phyloP scores from a whole-genome alignment of 1,140 invertebrate genomes.

The Micrasema minimum region DNA sequence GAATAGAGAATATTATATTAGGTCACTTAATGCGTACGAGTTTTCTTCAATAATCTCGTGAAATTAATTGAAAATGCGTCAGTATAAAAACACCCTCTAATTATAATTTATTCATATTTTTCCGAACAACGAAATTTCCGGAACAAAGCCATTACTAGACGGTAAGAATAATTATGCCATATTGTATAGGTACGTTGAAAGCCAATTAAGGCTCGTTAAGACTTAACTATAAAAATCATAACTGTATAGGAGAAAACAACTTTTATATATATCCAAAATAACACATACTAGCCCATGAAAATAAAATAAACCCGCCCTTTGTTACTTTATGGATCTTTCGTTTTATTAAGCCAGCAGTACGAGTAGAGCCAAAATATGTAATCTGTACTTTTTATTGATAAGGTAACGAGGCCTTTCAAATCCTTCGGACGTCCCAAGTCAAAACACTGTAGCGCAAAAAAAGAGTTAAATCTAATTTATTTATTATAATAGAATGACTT shows the following conservation, averaged over 20 bases:
- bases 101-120: constrained; percentile 1
- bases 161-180: constrained; percentile 9
- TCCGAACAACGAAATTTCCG: constrained; percentile 8
- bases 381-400: constrained; percentile 5
- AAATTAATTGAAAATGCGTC: too few species aligned
- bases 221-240: constrained; percentile 24
- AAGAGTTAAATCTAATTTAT: too few species aligned
- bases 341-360: constrained; percentile 12
- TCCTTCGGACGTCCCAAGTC: too few species aligned
- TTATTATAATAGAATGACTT: too few species aligned
- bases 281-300: neutral
- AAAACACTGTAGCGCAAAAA: too few species aligned
- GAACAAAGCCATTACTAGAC: neutral
- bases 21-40: too few species aligned
- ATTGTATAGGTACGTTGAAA: constrained; percentile 31
- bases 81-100: too few species aligned
- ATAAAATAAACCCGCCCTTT: neutral
- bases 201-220: constrained; percentile 34
- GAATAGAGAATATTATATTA: too few species aligned
- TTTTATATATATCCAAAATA: neutral
- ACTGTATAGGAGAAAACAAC: constrained; percentile 3
- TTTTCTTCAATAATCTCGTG: too few species aligned
- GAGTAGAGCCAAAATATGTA: constrained; percentile 1
- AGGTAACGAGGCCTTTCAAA: constrained; percentile 1
- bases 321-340: constrained; percentile 6